Conservation (phyloP, 92 coral and sea anemone species). For the Meandrina meandrites region DNA sequence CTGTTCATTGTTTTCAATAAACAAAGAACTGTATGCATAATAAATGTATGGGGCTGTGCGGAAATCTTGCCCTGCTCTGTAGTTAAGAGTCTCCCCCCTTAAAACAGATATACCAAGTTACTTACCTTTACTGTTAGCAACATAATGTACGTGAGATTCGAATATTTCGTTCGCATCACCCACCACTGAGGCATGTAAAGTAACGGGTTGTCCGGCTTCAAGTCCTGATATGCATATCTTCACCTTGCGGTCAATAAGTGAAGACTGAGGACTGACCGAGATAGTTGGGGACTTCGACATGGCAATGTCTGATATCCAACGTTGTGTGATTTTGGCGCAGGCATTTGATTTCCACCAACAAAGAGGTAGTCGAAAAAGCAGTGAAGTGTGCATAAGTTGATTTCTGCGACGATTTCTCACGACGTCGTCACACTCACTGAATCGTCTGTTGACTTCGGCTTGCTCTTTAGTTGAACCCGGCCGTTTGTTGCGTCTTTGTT, state of each 20-base stretch:
- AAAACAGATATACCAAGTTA: background rate
- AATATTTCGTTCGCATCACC: constrained; percentile 29
- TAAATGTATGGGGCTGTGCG: no score
- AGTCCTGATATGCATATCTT: constrained; percentile 35
- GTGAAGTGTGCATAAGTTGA: no score
- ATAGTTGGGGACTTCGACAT: background rate
- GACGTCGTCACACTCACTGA: no score
- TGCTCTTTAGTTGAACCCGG: no score
- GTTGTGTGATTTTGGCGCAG: background rate
- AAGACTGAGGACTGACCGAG: constrained; percentile 18
- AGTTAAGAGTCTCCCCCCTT: no score
- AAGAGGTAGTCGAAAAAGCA: background rate
- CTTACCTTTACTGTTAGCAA: constrained; percentile 26
- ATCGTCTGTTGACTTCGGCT: no score
- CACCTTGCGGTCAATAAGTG: constrained; percentile 36
- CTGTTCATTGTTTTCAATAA: no score
- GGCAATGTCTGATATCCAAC: background rate
- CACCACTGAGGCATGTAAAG: constrained; percentile 26
- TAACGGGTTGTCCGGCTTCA: constrained; percentile 11
- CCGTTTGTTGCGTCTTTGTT: no score
- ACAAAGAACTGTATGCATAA: no score
- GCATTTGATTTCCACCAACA: background rate
- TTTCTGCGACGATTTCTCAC: no score
- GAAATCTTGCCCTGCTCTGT: no score
- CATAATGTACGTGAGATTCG: constrained; percentile 35